A percentile compares a stretch with the other conserved stretches of the same genome.
phyloP scores from a whole-genome alignment of 2,797 vertebrate genomes.

The Melopsittacus undulatus region DNA sequence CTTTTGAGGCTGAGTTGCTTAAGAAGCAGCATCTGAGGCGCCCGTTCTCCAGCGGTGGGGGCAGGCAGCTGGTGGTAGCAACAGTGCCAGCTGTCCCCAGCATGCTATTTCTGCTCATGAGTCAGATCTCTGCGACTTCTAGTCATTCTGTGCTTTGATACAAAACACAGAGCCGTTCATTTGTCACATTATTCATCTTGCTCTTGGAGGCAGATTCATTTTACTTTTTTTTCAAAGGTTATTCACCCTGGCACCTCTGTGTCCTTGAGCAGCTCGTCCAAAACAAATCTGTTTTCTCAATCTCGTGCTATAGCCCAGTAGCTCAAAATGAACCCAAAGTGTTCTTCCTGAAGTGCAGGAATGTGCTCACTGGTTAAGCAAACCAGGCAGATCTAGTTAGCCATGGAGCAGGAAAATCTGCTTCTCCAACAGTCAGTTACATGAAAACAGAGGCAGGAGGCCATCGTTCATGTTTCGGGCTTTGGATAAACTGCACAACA shows the following conservation, averaged over 20 bases:
- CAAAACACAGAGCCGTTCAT: background rate
- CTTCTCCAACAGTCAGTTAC: background rate
- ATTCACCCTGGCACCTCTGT: slow-evolving; percentile 27
- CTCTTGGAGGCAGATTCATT: background rate
- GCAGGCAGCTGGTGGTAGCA: slow-evolving; percentile 19
- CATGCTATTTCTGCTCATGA: slow-evolving; percentile 35
- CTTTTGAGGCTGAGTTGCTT: slow-evolving; percentile 17
- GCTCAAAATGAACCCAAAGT: background rate
- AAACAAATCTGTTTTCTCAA: slow-evolving; percentile 60
- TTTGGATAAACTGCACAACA: slow-evolving; percentile 26
- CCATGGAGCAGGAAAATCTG: slow-evolving; percentile 17
- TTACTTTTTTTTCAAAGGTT: background rate
- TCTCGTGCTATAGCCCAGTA: background rate
- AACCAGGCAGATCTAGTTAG: slow-evolving; percentile 46
- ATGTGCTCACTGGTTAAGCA: slow-evolving; percentile 15
- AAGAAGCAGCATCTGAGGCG: slow-evolving; percentile 24
- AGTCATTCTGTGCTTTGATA: slow-evolving; percentile 7
- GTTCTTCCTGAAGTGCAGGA: slow-evolving; percentile 58
- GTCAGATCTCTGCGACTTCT: background rate
- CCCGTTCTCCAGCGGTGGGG: background rate
- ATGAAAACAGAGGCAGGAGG: slow-evolving; percentile 40
- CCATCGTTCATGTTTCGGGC: slow-evolving; percentile 19
- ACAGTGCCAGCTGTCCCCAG: background rate
- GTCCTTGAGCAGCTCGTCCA: slow-evolving; percentile 21
- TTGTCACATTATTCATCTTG: slow-evolving; percentile 41